These are phyloP conservation scores for Oryzias dopingdopingensis DNA, from an alignment of 2,797 vertebrate species.

Conservation along the genomic window DNA sequence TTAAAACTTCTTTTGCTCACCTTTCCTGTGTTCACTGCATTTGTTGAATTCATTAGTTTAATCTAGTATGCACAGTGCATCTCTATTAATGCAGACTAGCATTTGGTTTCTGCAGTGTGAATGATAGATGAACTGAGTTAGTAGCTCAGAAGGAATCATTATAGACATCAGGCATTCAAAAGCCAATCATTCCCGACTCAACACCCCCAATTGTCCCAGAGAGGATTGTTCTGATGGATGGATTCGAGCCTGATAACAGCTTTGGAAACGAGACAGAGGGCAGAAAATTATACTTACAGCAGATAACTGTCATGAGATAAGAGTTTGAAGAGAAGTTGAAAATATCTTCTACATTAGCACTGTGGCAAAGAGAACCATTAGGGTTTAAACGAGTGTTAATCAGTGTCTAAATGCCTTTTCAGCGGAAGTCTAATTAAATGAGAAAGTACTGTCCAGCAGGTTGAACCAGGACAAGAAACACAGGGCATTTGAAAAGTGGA, in stretches of 20 bases:
- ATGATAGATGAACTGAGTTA: slow-evolving; percentile 54
- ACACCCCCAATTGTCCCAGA: slow-evolving; percentile 14
- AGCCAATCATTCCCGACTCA: slow-evolving; percentile 42
- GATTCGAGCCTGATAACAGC: slow-evolving; percentile 6
- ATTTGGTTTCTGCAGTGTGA: slow-evolving; percentile 23
- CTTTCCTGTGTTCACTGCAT: slow-evolving; percentile 13
- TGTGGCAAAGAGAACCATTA: slow-evolving; percentile 19
- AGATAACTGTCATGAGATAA: slow-evolving; percentile 36
- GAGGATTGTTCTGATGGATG: slow-evolving; percentile 44
- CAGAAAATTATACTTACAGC: slow-evolving; percentile 15
- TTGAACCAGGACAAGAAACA: not conserved
- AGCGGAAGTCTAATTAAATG: slow-evolving; percentile 10
- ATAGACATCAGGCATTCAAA: slow-evolving; percentile 31
- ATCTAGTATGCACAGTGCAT: slow-evolving; percentile 21
- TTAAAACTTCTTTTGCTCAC: slow-evolving; percentile 28
- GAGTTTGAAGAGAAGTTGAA: slow-evolving; percentile 34
- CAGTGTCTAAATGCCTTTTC: slow-evolving; percentile 25
- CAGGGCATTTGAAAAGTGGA: not conserved
- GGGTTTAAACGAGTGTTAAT: slow-evolving; percentile 38
- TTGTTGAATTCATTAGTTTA: slow-evolving; percentile 39
- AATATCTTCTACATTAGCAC: slow-evolving; percentile 29
- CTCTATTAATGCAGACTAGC: slow-evolving; percentile 12
- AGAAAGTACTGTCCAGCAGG: not conserved
- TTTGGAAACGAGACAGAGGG: slow-evolving; percentile 35
- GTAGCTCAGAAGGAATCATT: slow-evolving; percentile 34